Conservation (phyloP, 2,888 invertebrate species). For the Dicranocentrus wangi region DNA sequence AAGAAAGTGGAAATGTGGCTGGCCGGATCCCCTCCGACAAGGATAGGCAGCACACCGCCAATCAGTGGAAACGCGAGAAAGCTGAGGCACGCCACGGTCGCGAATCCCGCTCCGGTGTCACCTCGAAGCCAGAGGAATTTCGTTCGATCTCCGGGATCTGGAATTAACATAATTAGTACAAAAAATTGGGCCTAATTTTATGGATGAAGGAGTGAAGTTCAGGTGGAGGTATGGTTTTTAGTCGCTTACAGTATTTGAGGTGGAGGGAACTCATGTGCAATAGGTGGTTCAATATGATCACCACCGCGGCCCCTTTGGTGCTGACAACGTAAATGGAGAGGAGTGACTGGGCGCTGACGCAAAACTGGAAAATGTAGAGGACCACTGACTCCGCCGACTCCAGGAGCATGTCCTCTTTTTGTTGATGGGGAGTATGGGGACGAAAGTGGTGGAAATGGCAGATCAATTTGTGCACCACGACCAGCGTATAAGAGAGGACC, state of each 20-base stretch:
- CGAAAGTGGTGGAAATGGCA: conserved; percentile 23
- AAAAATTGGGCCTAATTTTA: not conserved
- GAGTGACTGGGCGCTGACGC: not conserved
- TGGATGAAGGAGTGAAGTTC: too few species aligned
- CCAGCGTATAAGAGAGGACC: conserved; percentile 1
- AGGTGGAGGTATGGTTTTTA: not conserved
- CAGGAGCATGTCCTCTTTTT: too few species aligned
- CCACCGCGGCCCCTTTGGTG: not conserved
- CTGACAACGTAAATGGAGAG: conserved; percentile 28
- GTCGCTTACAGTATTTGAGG: conserved; percentile 2
- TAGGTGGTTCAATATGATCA: conserved; percentile 3
- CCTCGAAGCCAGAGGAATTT: not conserved
- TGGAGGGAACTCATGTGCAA: not conserved
- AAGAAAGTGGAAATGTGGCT: not conserved
- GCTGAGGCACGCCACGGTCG: not conserved
- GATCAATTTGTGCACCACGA: not conserved
- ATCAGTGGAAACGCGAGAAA: conserved; percentile 15
- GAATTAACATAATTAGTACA: too few species aligned
- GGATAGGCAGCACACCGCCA: not conserved
- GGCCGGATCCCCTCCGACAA: conserved; percentile 3
- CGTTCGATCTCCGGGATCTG: not conserved
- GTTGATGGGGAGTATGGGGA: not conserved
- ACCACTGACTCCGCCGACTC: conserved; percentile 7
- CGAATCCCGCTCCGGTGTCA: conserved; percentile 14
- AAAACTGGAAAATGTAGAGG: conserved; percentile 9